Base-by-base conservation (phyloP, 2,888 invertebrate genomes). In the Metacarcinus magister region DNA sequence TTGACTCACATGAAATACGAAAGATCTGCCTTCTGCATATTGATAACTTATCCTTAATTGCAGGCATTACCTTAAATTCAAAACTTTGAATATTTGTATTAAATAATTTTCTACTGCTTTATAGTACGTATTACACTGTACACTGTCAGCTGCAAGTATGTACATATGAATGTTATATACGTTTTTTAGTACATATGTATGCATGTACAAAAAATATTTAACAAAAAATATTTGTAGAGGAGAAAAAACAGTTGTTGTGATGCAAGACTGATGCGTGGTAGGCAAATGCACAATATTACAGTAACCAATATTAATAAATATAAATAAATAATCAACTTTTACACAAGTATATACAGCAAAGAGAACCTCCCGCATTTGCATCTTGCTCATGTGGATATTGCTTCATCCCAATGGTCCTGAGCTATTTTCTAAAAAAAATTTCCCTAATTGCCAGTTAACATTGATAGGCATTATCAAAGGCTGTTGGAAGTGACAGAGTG, bases 111-210 rank as follows among this genome's bases (percentile, higher is more conserved):
- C 28, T 94, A 28, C 48, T 54, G 28, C 32, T 28, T 94, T 67
- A n/a, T 43, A 93, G n/a, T 32, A 48, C 23, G n/a, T n/a, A n/a
- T n/a, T n/a, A n/a, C n/a, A n/a, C n/a, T n/a, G n/a, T 28, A 46
- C 46, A 23, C 5, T 46, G 46, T 32, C 39, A 94, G 19, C 43
- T 89, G 87, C 43, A 89, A 87, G 46, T 89, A 94, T 46, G 82
- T 94, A 94, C 43, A 75, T 94, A 23, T 94, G 75, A 67, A 94
- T 94, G 75, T 94, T 60, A 60, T n/a, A 28, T 94, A 94, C 67
- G 75, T 94, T 75, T 10, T 67, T 94, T 60, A 60, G 60, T 60
- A 23, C 23, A 23, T 60, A 23, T 60, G 60, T 60, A 23, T 60
- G 60, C 23, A 23, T 60, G 60, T 19, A 60, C 60, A 60, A 60